Conservation (phyloP, 2,113 vertebrate species). For the Myiozetetes cayanensis region DNA sequence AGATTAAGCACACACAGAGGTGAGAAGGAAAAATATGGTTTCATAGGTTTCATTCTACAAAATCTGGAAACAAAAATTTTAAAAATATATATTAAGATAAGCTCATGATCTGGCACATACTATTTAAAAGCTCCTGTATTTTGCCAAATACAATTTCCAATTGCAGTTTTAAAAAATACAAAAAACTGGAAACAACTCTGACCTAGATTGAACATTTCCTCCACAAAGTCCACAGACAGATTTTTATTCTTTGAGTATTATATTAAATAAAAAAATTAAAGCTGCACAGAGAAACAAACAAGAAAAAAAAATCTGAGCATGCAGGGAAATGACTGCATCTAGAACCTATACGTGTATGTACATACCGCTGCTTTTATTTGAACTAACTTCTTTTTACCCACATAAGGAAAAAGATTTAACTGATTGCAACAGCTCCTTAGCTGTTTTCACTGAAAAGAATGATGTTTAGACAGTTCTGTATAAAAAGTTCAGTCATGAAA, state of each 20-base stretch:
- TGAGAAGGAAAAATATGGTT: not conserved
- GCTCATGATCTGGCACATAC: not conserved
- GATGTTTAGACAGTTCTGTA: not conserved
- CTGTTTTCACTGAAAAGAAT: not conserved
- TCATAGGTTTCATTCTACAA: not conserved
- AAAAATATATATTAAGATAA: not conserved
- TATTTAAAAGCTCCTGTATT: not conserved
- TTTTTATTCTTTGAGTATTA: not conserved
- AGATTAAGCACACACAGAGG: not conserved
- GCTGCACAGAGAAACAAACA: not conserved
- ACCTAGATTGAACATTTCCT: not conserved
- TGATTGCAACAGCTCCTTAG: not conserved
- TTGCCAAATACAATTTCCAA: not conserved
- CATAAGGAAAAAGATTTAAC: not conserved
- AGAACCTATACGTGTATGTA: not conserved
- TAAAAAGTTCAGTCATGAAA: not conserved
- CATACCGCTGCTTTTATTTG: not conserved
- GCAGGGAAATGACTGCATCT: not conserved
- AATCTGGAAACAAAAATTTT: not conserved
- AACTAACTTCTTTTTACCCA: not conserved
- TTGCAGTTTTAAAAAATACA: not conserved
- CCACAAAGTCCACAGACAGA: not conserved
- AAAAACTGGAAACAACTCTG: not conserved
- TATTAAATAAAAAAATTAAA: not conserved
- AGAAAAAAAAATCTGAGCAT: not conserved